phyloP scores from a whole-genome alignment of 2,113 vertebrate genomes.

The Arizona elegans region DNA sequence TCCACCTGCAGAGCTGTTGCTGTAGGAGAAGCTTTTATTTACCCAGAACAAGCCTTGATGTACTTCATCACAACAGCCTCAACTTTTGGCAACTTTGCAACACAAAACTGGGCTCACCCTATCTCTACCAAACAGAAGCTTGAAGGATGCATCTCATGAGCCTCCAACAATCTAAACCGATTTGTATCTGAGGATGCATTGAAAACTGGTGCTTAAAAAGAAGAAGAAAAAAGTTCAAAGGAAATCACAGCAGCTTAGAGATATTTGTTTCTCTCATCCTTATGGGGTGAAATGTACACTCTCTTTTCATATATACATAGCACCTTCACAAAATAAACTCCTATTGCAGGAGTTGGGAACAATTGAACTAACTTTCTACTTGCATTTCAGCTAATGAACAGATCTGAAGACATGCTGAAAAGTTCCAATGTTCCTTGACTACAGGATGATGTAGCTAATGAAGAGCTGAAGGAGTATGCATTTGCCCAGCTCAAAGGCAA shows the following conservation, averaged over 20 bases:
- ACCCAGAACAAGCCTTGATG: neutral
- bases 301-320: conserved; percentile 4
- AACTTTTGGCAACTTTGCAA: neutral
- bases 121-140: conserved; percentile 14
- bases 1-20: neutral
- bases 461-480: neutral
- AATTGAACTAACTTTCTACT: neutral
- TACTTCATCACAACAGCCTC: neutral
- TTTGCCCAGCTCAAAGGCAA: neutral
- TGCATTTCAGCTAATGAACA: neutral
- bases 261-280: conserved; percentile 7
- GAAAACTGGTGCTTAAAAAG: neutral
- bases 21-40: conserved; percentile 11
- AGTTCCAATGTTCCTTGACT: neutral
- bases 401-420: neutral
- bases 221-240: neutral
- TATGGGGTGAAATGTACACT: neutral
- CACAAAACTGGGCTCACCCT: neutral
- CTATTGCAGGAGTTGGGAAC: neutral
- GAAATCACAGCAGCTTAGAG: neutral
- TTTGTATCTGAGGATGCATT: neutral
- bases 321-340: conserved; percentile 3
- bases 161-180: neutral
- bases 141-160: neutral
- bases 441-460: neutral